phyloP scores from a whole-genome alignment of 2,797 vertebrate species.

The Fistularia commersonii region DNA sequence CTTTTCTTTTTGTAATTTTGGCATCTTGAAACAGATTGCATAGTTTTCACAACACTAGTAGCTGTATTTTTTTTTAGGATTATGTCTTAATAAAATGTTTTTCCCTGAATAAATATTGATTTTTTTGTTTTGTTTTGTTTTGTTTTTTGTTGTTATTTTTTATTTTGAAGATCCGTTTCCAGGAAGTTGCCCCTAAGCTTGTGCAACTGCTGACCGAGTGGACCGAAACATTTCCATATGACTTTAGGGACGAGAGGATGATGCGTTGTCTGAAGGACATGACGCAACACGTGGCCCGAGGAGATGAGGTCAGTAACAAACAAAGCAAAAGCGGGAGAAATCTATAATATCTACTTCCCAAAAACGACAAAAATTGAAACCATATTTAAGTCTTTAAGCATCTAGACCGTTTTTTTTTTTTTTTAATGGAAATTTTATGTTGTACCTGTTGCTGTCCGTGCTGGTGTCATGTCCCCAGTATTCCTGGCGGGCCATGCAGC shows the following conservation, averaged over 20 bases:
- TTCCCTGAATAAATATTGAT: too few species aligned
- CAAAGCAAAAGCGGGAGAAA: too few species aligned
- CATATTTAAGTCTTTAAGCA: background rate
- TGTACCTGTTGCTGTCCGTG: background rate
- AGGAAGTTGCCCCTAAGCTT: slow-evolving; percentile 91
- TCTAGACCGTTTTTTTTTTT: background rate
- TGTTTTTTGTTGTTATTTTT: too few species aligned
- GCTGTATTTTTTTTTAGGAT: too few species aligned
- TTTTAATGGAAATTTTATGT: background rate
- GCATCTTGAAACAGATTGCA: too few species aligned
- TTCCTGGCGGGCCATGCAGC: slow-evolving; percentile 89
- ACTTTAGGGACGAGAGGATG: slow-evolving; percentile 96
- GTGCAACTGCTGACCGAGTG: slow-evolving; percentile 93
- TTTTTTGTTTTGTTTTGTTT: too few species aligned
- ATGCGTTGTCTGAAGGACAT: slow-evolving; percentile 94
- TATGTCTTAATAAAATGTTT: too few species aligned
- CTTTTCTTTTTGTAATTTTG: too few species aligned
- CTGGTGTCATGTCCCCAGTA: slow-evolving; percentile 63
- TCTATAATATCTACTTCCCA: too few species aligned
- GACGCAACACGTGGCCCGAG: slow-evolving; percentile 85
- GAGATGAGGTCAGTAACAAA: slow-evolving; percentile 84
- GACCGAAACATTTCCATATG: slow-evolving; percentile 96
- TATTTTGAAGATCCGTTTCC: slow-evolving; percentile 77
- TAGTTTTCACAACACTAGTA: too few species aligned
- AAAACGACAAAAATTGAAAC: too few species aligned